Percentiles rank a stretch among this genome's conserved stretches.
Evolutionary conservation across 2,888 invertebrate genomes (phyloP).

Genomic region (Erebia epiphron): DNA sequence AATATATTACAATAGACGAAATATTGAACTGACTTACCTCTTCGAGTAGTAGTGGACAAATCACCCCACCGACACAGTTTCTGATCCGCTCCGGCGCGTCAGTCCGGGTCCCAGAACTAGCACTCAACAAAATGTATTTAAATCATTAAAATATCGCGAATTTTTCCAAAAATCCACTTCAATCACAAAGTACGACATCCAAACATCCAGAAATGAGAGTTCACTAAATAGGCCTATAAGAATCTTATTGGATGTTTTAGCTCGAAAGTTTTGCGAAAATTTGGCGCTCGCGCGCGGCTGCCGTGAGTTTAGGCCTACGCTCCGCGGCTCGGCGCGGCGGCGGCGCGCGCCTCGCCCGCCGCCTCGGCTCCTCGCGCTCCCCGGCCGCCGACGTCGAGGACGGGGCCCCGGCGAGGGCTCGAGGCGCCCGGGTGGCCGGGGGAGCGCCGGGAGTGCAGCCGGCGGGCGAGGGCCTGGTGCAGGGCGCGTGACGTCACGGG

Average conservation of each 20-base stretch:
- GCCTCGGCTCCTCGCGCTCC: background rate
- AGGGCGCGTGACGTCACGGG: background rate
- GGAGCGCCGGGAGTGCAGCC: background rate
- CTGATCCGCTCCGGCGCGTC: background rate
- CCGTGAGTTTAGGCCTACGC: conserved; percentile 71
- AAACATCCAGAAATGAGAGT: conserved; percentile 44
- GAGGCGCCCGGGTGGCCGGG: background rate
- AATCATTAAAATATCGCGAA: conserved; percentile 34
- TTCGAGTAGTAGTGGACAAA: background rate
- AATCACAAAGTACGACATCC: conserved; percentile 52
- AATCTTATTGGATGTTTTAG: conserved; percentile 71
- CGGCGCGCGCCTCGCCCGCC: conserved; percentile 44
- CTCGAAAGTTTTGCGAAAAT: conserved; percentile 63
- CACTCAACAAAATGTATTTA: conserved; percentile 38
- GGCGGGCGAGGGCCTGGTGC: background rate
- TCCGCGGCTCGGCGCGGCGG: conserved; percentile 12
- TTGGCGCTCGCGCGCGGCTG: conserved; percentile 60
- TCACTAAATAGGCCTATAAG: conserved; percentile 77
- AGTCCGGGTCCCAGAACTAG: conserved; percentile 23
- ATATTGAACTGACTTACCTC: background rate
- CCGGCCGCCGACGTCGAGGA: background rate
- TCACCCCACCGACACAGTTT: background rate
- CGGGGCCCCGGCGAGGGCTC: background rate
- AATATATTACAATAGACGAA: background rate
- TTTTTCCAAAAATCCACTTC: conserved; percentile 51